A percentile compares a stretch with the other conserved stretches of the same genome.
These are phyloP conservation scores for Chloebia gouldiae DNA, from an alignment of 2,113 vertebrate species.

Conservation along the genomic window DNA sequence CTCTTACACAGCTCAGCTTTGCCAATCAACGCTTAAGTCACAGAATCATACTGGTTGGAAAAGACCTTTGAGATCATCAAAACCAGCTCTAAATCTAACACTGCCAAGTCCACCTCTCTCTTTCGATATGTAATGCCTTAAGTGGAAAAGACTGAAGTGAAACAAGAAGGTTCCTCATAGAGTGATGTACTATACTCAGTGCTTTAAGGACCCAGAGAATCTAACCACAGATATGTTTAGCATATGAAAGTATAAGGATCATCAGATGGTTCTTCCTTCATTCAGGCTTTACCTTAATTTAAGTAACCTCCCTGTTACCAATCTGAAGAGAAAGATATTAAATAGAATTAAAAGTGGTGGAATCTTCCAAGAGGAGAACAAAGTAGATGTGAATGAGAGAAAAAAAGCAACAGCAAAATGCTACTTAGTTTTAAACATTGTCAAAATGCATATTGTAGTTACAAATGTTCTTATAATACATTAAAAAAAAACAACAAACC, in stretches of 20 bases:
- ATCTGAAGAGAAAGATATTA: neutral
- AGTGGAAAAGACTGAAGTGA: neutral
- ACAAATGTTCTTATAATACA: neutral
- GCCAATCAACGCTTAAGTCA: neutral
- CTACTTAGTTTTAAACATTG: neutral
- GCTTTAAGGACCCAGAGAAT: neutral
- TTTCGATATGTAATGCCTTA: neutral
- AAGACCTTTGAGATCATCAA: neutral
- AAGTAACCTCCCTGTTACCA: neutral
- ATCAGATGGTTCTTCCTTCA: neutral
- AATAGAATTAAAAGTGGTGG: neutral
- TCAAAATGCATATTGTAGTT: neutral
- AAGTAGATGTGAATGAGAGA: neutral
- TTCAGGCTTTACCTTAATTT: neutral
- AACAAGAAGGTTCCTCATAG: neutral
- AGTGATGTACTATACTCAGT: neutral
- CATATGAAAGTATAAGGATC: neutral
- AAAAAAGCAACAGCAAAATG: neutral
- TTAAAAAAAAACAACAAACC: neutral
- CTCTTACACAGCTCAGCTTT: neutral
- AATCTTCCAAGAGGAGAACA: neutral
- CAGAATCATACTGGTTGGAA: neutral
- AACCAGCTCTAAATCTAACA: neutral
- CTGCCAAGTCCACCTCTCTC: neutral
- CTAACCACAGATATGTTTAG: neutral